phyloP scores from a whole-genome alignment of 2,888 invertebrate species.

The Meiosimyza platycephala region DNA sequence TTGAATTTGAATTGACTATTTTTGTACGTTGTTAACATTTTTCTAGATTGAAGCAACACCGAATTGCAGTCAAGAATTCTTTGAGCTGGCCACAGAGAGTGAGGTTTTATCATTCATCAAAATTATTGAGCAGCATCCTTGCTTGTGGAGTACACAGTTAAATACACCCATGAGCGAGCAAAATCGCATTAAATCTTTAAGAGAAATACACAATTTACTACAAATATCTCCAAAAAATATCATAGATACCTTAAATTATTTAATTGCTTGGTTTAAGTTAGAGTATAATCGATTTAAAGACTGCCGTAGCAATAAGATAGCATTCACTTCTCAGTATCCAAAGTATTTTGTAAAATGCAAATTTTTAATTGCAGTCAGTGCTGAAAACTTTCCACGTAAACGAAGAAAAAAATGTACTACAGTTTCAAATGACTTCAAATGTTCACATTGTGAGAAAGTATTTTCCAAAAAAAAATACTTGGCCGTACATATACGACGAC shows the following conservation, averaged over 20 bases:
- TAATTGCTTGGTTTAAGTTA: no score
- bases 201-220: background rate
- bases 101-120: background rate
- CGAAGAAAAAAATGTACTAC: no score
- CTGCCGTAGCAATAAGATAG: no score
- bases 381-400: background rate
- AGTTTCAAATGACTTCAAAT: background rate
- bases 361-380: background rate
- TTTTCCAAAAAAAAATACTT: constrained; percentile 12
- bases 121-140: background rate
- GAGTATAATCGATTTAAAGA: no score
- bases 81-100: background rate
- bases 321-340: no score
- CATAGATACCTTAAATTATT: no score
- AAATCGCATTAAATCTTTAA: background rate
- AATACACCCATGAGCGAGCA: background rate
- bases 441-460: constrained; percentile 4
- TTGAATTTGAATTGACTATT: no score
- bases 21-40: background rate
- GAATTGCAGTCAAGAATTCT: background rate
- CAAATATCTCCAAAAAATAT: background rate
- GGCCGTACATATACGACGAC: background rate
- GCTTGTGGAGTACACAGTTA: background rate
- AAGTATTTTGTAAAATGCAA: constrained; percentile 7
- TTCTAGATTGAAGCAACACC: background rate